Conservation (phyloP, 2,797 vertebrate genomes). For the Champsocephalus gunnari region DNA sequence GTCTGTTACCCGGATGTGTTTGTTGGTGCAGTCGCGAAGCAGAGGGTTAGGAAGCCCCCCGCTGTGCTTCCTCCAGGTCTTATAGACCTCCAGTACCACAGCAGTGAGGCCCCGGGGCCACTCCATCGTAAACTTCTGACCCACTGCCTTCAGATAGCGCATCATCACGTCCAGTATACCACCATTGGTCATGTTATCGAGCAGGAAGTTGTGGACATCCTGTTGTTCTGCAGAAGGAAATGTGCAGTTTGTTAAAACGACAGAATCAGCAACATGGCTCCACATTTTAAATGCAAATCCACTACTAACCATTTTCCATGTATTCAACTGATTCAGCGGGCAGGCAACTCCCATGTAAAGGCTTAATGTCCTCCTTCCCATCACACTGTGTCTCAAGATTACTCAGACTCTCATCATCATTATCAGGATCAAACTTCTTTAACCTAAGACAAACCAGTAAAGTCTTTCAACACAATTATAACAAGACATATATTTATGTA, state of each 20-base stretch:
- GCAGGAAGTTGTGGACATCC: slow-evolving; percentile 92
- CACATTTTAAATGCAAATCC: not conserved
- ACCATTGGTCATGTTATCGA: slow-evolving; percentile 91
- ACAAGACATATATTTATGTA: not conserved
- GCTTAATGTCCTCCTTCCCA: slow-evolving; percentile 86
- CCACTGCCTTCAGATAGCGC: slow-evolving; percentile 93
- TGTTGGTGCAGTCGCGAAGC: slow-evolving; percentile 91
- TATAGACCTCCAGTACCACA: slow-evolving; percentile 91
- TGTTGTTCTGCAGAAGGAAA: slow-evolving; percentile 87
- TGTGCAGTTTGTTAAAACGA: slow-evolving; percentile 2
- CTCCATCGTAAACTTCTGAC: slow-evolving; percentile 90
- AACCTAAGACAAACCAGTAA: slow-evolving; percentile 80
- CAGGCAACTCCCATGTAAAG: slow-evolving; percentile 81
- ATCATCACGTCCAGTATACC: slow-evolving; percentile 96
- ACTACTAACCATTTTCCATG: slow-evolving; percentile 90
- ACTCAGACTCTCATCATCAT: slow-evolving; percentile 93
- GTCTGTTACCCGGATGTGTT: slow-evolving; percentile 89
- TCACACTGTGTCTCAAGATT: slow-evolving; percentile 90
- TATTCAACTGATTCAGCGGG: slow-evolving; percentile 88
- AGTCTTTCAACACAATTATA: not conserved
- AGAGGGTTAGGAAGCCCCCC: slow-evolving; percentile 94
- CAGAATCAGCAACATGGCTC: not conserved
- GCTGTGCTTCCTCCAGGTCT: slow-evolving; percentile 94
- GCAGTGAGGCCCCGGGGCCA: slow-evolving; percentile 92
- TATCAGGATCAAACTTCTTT: slow-evolving; percentile 93